These are phyloP conservation scores for Mustela erminea DNA, from an alignment of 2,797 vertebrate species.

Conservation along the genomic window DNA sequence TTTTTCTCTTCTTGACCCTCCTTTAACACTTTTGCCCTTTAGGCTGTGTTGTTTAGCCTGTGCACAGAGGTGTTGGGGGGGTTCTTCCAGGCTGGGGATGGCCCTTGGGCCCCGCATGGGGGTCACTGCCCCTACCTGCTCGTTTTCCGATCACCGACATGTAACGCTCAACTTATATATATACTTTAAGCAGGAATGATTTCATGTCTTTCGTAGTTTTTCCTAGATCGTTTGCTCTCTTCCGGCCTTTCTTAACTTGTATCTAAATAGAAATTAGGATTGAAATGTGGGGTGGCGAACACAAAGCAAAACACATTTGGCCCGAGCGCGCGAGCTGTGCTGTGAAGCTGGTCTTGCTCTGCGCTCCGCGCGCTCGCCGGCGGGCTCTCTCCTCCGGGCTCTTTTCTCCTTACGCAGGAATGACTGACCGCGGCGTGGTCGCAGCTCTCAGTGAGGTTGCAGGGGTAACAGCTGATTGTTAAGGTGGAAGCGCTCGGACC, in stretches of 20 bases:
- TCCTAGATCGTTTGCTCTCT: neutral
- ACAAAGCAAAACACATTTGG: neutral
- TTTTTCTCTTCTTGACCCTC: neutral
- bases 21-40: neutral
- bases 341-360: fast-evolving
- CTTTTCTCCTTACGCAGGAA: neutral
- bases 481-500: neutral
- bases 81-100: fast-evolving
- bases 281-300: neutral
- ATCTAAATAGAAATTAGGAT: neutral
- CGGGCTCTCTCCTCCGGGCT: fast-evolving
- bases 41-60: fast-evolving
- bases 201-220: neutral
- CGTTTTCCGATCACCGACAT: fast-evolving
- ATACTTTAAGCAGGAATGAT: fast-evolving
- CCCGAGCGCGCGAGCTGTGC: fast-evolving
- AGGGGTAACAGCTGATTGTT: neutral
- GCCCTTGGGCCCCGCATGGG: too few species aligned
- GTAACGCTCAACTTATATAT: fast-evolving
- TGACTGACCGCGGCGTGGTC: fast-evolving
- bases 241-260: neutral
- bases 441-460: fast-evolving
- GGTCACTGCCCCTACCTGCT: neutral
- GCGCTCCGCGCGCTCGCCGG: fast-evolving
- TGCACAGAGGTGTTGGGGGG: fast-evolving